Percentiles rank a stretch among this genome's conserved stretches.
phyloP scores from a whole-genome alignment of 1,140 invertebrate genomes.

The Panulirus ornatus region DNA sequence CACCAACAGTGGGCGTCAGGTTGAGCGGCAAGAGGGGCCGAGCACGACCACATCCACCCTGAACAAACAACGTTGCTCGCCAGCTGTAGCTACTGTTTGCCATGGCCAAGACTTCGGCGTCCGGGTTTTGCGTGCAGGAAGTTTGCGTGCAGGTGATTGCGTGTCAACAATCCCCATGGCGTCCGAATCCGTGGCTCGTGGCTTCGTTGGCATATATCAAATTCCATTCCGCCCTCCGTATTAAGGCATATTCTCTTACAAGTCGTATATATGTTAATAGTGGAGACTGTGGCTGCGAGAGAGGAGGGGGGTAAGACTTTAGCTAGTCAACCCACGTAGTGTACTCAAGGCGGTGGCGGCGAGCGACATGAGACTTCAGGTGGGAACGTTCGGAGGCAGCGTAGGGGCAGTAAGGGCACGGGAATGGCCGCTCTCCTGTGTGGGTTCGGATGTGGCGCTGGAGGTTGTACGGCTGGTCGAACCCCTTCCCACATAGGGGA shows the following conservation, averaged over 20 bases:
- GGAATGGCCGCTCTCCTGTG: slow-evolving; percentile 66
- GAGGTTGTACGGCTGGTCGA: slow-evolving; percentile 71
- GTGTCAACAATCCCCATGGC: slow-evolving; percentile 66
- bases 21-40: background rate
- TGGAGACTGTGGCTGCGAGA: background rate
- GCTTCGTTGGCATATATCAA: slow-evolving; percentile 64
- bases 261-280: slow-evolving; percentile 33
- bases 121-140: slow-evolving; percentile 68
- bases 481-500: slow-evolving; percentile 67
- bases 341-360: slow-evolving; percentile 60
- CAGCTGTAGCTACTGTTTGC: slow-evolving; percentile 34
- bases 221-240: slow-evolving; percentile 51
- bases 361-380: slow-evolving; percentile 67
- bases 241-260: slow-evolving; percentile 30
- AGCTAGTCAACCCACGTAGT: slow-evolving; percentile 62
- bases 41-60: slow-evolving; percentile 24
- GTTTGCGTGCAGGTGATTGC: slow-evolving; percentile 70
- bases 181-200: slow-evolving; percentile 63
- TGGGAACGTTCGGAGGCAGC: slow-evolving; percentile 68
- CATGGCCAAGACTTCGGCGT: slow-evolving; percentile 58
- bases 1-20: background rate
- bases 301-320: slow-evolving; percentile 33
- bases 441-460: slow-evolving; percentile 69
- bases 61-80: slow-evolving; percentile 54
- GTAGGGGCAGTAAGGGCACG: slow-evolving; percentile 67